Evolutionary conservation across 2,888 invertebrate genomes (phyloP), one percentile per base, ranked within the genome.

Genomic region (Eupithecia abbreviata): DNA sequence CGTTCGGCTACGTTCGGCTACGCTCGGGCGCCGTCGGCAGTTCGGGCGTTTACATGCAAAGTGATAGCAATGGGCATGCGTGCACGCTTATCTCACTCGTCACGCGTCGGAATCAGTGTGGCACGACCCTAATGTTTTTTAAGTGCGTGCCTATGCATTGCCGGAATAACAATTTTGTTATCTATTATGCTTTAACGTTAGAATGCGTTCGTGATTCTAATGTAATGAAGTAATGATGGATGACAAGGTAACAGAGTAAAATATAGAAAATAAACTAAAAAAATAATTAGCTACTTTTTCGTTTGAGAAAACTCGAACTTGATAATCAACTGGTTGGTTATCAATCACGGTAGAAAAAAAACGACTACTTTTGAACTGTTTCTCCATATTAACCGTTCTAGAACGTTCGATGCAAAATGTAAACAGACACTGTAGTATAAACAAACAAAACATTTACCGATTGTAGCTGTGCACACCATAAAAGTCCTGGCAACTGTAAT

Each of bases 1-100:
- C 88, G 91, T 90, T 93, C 94, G 93, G 91, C 78, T 73, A 80
- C 88, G 91, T 90, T 93, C 94, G 93, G 91, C 78, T 72, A 71
- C 51, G 65, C 75, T 90, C 90, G 90, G 88, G 77, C 70, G 76
- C 73, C 80, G 71, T 91, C 92, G 91, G 87, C 79, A 86, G 87
- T 87, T 88, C 87, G 82, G 85, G 88, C 89, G 88, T 87, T 85
- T 83, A 84, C 81, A 81, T 85, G 84, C 89, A 86, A 82, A 87
- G 87, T 82, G 79, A 84, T 84, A 84, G 81, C 83, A 82, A 78
- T 77, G 74, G 72, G 79, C 81, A 75, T 77, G 84, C 84, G 82
- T 79, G 83, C 85, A 82, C 83, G 85, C 83, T 83, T 85, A 82
- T 83, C 81, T 82, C 81, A 73, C 84, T 81, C 86, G 90, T 90